phyloP scores from a whole-genome alignment of 2,888 invertebrate genomes.

The Sarcophaga carnaria region DNA sequence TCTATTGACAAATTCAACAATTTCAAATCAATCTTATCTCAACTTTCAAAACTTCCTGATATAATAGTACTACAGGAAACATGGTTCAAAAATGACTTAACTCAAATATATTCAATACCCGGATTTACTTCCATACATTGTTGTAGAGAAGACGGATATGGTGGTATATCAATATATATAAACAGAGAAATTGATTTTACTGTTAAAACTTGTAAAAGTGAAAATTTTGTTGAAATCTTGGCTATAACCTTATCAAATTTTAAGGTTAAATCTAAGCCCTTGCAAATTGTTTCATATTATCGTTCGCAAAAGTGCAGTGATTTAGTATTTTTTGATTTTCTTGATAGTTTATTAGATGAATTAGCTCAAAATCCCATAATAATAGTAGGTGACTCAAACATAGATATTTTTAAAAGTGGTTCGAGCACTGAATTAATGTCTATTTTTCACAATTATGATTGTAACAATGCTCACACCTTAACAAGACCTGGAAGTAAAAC shows the following conservation, averaged over 20 bases:
- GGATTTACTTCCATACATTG: slow-evolving; percentile 8
- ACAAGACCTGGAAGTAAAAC: slow-evolving; percentile 7
- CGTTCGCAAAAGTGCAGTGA: neutral
- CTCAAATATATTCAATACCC: slow-evolving; percentile 12
- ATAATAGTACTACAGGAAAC: slow-evolving; percentile 14
- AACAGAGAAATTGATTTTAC: neutral
- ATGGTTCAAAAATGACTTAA: neutral
- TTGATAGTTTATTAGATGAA: neutral
- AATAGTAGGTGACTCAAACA: slow-evolving; percentile 13
- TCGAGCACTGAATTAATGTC: neutral
- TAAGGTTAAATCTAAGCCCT: neutral
- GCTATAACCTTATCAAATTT: neutral
- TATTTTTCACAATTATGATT: slow-evolving; percentile 8
- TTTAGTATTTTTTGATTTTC: neutral
- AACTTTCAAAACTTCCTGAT: neutral
- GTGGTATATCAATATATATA: slow-evolving; percentile 26
- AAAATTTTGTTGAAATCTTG: slow-evolving; percentile 9
- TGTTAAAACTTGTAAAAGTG: neutral
- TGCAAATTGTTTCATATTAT: slow-evolving; percentile 7
- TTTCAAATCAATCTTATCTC: slow-evolving; percentile 15
- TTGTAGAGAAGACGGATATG: slow-evolving; percentile 15
- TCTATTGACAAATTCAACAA: neutral
- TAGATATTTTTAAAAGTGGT: neutral
- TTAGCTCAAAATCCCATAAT: slow-evolving; percentile 26
- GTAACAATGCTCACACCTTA: neutral